phyloP scores from a whole-genome alignment of 2,797 vertebrate genomes.

The Tangara arthus region DNA sequence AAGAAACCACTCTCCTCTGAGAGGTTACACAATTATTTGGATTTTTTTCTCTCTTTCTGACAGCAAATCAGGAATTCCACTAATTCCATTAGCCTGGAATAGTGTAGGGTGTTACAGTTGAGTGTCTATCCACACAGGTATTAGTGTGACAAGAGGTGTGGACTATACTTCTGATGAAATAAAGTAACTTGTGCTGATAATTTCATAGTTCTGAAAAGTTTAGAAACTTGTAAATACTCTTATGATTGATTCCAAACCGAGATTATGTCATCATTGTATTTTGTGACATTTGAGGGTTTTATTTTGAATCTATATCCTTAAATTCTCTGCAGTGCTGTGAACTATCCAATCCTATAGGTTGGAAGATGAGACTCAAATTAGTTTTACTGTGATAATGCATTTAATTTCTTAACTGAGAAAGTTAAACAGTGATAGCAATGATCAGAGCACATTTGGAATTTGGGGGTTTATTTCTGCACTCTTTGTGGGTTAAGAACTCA shows the following conservation, averaged over 20 bases:
- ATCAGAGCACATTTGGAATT: neutral
- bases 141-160: neutral
- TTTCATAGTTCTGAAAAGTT: neutral
- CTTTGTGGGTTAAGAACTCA: neutral
- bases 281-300: neutral
- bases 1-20: neutral
- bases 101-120: neutral
- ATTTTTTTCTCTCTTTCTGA: neutral
- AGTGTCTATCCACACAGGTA: neutral
- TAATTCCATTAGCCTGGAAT: neutral
- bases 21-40: neutral
- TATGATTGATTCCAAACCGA: neutral
- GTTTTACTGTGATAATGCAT: neutral
- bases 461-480: neutral
- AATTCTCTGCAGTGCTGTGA: neutral
- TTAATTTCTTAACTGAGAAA: neutral
- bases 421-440: neutral
- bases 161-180: neutral
- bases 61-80: neutral
- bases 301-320: neutral
- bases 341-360: neutral
- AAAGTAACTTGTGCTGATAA: neutral
- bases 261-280: neutral
- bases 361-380: neutral
- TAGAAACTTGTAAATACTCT: neutral